phyloP scores from a whole-genome alignment of 2,797 vertebrate genomes.

The Glossophaga mutica region DNA sequence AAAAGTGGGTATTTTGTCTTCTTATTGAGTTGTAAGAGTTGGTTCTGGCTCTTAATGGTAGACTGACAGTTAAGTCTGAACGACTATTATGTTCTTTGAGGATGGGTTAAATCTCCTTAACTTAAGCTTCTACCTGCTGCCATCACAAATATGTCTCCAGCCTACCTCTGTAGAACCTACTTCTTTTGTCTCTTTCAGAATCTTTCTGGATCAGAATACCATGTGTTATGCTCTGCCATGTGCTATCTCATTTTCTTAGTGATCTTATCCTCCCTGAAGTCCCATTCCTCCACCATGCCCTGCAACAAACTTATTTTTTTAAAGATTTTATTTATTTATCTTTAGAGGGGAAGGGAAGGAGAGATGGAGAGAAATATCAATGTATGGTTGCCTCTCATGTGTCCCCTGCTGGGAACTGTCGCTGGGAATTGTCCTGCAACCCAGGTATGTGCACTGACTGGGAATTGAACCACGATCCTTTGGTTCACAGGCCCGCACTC shows the following conservation, averaged over 20 bases:
- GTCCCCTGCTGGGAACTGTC: no score
- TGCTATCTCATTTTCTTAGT: not conserved
- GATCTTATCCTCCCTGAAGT: not conserved
- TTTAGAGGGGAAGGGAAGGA: no score
- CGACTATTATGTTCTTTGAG: not conserved
- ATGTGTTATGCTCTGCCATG: not conserved
- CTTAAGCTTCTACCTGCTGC: not conserved
- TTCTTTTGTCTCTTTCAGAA: not conserved
- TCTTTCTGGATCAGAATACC: not conserved
- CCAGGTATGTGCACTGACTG: no score
- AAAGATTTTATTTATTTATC: no score
- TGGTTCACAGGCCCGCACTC: no score
- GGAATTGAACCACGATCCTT: no score
- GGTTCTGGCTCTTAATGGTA: not conserved
- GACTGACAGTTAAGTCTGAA: not conserved
- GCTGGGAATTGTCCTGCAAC: no score
- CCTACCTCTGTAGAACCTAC: not conserved
- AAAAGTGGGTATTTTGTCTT: not conserved
- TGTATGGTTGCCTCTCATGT: no score
- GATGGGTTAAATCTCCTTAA: not conserved
- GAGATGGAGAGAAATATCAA: no score
- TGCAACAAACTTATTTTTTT: not conserved
- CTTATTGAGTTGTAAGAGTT: not conserved
- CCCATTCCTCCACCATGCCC: not conserved
- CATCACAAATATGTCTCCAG: not conserved